phyloP scores from a whole-genome alignment of 1,140 invertebrate genomes.

The Zaprionus vittiger region DNA sequence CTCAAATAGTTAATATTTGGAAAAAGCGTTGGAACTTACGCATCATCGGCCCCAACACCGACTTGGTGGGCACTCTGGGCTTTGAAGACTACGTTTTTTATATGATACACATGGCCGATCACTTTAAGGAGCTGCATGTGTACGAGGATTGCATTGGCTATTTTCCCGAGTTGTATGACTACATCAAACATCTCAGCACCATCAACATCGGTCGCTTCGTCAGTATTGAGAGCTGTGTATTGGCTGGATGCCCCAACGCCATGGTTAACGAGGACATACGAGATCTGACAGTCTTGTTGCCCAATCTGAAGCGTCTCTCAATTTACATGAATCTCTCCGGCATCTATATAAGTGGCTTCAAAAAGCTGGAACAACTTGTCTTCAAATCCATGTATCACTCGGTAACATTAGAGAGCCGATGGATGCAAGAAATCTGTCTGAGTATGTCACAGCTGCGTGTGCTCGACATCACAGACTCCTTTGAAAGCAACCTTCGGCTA shows the following conservation, averaged over 20 bases:
- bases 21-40: conserved; percentile 41
- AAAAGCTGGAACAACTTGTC: conserved; percentile 59
- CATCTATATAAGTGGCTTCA: conserved; percentile 49
- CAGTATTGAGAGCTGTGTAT: conserved; percentile 55
- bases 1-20: conserved; percentile 59
- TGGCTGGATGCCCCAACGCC: conserved; percentile 53
- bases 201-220: conserved; percentile 55
- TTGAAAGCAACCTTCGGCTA: conserved; percentile 57
- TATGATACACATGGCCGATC: conserved; percentile 62
- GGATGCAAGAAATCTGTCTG: conserved; percentile 66
- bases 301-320: conserved; percentile 60
- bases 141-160: conserved; percentile 62
- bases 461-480: conserved; percentile 67
- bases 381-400: conserved; percentile 72
- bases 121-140: conserved; percentile 65
- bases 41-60: conserved; percentile 60
- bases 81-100: conserved; percentile 74
- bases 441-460: conserved; percentile 52
- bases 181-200: conserved; percentile 64
- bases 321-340: conserved; percentile 72
- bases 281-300: conserved; percentile 57
- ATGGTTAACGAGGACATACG: conserved; percentile 64
- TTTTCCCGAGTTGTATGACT: conserved; percentile 68
- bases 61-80: conserved; percentile 52
- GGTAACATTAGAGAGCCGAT: conserved; percentile 60